These are phyloP conservation scores for Syrrhaptes paradoxus DNA, from an alignment of 2,113 vertebrate species.

Conservation along the genomic window DNA sequence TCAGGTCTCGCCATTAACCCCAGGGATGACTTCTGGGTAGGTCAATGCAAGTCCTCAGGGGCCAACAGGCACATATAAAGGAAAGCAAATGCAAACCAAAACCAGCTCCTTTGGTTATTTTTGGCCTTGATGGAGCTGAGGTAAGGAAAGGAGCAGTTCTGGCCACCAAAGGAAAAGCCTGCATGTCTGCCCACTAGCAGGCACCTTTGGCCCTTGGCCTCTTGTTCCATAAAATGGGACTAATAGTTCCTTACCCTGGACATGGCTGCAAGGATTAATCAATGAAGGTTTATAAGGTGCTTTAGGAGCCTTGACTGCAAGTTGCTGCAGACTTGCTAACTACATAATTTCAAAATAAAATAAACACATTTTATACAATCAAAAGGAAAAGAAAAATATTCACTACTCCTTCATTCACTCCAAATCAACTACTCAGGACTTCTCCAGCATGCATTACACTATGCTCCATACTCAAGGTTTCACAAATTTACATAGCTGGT, in stretches of 20 bases:
- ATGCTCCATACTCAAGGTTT: neutral
- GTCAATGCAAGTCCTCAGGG: neutral
- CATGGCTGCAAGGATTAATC: neutral
- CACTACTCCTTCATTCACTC: neutral
- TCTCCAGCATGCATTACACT: neutral
- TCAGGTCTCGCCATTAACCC: neutral
- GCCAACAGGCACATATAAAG: neutral
- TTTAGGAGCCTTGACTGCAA: constrained; percentile 40
- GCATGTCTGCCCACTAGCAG: neutral
- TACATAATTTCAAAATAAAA: constrained; percentile 53
- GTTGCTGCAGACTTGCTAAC: constrained; percentile 50
- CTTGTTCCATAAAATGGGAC: neutral
- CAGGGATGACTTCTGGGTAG: neutral
- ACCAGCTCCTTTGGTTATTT: neutral
- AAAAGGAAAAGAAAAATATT: neutral
- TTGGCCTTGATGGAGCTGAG: fast-evolving
- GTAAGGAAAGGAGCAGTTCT: neutral
- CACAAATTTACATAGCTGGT: constrained; percentile 47
- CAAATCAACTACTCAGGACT: neutral
- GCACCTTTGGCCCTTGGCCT: neutral
- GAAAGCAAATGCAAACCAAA: neutral
- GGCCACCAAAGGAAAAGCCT: neutral
- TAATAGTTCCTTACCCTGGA: neutral
- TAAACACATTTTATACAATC: constrained; percentile 47
- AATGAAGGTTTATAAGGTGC: constrained; percentile 25